phyloP scores from a whole-genome alignment of 2,888 invertebrate species.

The Gonocerus acuteangulatus region DNA sequence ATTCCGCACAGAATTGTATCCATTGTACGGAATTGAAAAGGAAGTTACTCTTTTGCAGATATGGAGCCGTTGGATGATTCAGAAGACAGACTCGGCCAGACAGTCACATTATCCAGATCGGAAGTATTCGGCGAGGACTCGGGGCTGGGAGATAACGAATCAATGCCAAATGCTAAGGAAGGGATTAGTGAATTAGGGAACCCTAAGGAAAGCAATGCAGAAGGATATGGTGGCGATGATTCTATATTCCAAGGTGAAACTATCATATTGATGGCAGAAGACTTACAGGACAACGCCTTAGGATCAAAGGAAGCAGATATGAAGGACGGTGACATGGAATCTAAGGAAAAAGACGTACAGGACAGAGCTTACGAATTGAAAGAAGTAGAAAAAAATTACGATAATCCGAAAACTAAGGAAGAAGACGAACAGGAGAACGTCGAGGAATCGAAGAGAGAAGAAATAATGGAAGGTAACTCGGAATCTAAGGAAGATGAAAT shows the following conservation, averaged over 20 bases:
- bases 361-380: background rate
- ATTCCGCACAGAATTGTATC: slow-evolving; percentile 12
- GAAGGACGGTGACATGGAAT: background rate
- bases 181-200: slow-evolving; percentile 7
- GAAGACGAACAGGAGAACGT: slow-evolving; percentile 7
- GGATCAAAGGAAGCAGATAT: too few species aligned
- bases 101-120: slow-evolving; percentile 22
- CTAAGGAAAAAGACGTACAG: background rate
- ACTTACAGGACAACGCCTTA: too few species aligned
- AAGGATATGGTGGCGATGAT: background rate
- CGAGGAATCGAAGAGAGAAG: slow-evolving; percentile 19
- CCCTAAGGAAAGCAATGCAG: slow-evolving; percentile 11
- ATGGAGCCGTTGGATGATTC: slow-evolving; percentile 14
- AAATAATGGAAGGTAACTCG: slow-evolving; percentile 27
- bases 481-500: slow-evolving; percentile 1
- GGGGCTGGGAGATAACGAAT: slow-evolving; percentile 2
- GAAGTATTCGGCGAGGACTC: background rate
- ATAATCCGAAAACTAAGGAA: slow-evolving; percentile 25
- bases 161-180: background rate
- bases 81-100: slow-evolving; percentile 23
- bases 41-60: slow-evolving; percentile 24
- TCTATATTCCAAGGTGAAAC: too few species aligned
- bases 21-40: slow-evolving; percentile 5
- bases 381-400: slow-evolving; percentile 19
- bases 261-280: too few species aligned